A percentile compares a stretch with the other conserved stretches of the same genome.
phyloP scores from a whole-genome alignment of 2,888 invertebrate species.

The Brachynemurus nebulosus region DNA sequence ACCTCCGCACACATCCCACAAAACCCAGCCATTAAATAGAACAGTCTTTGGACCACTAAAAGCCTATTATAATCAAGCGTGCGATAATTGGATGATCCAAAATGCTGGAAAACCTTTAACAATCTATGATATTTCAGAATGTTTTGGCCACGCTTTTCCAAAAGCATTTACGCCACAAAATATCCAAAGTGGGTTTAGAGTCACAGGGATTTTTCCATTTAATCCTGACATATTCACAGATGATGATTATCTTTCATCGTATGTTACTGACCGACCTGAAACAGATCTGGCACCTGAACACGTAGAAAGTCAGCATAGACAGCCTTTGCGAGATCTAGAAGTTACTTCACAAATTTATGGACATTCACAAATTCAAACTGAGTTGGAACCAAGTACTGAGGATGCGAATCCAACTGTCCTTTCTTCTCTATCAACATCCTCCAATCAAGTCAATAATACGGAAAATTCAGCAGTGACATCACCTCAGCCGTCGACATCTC shows the following conservation, averaged over 20 bases:
- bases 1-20: too few relatives aligned
- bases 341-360: too few relatives aligned
- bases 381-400: too few relatives aligned
- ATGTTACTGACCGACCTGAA: slow-evolving; percentile 19
- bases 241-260: slow-evolving; percentile 19
- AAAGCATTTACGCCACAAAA: slow-evolving; percentile 15
- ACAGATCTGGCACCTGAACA: too few relatives aligned
- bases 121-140: slow-evolving; percentile 25
- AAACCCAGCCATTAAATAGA: slow-evolving; percentile 18
- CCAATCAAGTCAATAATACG: too few relatives aligned
- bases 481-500: too few relatives aligned
- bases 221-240: slow-evolving; percentile 23
- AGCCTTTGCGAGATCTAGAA: too few relatives aligned
- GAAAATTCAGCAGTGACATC: too few relatives aligned
- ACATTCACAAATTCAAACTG: too few relatives aligned
- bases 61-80: slow-evolving; percentile 15
- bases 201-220: slow-evolving; percentile 24
- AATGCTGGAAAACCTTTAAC: slow-evolving; percentile 20
- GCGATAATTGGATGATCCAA: slow-evolving; percentile 15
- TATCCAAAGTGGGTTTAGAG: slow-evolving; percentile 22
- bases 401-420: too few relatives aligned
- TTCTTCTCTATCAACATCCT: too few relatives aligned
- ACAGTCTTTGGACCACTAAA: slow-evolving; percentile 20
- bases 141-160: slow-evolving; percentile 20
- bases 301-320: too few relatives aligned